Evolutionary conservation across 2,113 vertebrate genomes (phyloP).

Genomic region (Hemichromis elongatus): DNA sequence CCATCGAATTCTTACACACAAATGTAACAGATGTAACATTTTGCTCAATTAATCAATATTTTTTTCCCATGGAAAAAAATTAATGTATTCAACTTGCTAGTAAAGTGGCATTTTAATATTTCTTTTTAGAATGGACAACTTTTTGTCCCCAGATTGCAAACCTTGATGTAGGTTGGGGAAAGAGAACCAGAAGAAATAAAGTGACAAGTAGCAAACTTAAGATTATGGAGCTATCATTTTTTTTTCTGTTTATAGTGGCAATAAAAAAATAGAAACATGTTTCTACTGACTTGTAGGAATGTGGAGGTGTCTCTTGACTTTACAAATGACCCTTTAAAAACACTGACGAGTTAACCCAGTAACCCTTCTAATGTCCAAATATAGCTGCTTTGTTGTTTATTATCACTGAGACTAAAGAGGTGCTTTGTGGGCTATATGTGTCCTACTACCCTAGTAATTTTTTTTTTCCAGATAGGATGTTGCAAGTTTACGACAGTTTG

Average conservation of each 20-base stretch:
- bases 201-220: not conserved
- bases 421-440: slow-evolving; percentile 6
- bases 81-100: not conserved
- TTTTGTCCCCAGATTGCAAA: not conserved
- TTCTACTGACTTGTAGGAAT: not conserved
- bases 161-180: not conserved
- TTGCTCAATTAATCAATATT: not conserved
- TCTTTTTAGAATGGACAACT: not conserved
- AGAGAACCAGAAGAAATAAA: not conserved
- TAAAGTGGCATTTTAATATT: not conserved
- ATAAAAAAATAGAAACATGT: not conserved
- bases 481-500: slow-evolving; percentile 20
- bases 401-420: not conserved
- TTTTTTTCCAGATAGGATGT: slow-evolving; percentile 30
- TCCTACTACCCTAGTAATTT: not conserved
- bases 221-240: not conserved
- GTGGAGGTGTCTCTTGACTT: not conserved
- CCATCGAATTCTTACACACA: not conserved
- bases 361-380: not conserved
- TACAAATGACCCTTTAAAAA: not conserved
- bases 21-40: not conserved
- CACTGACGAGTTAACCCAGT: not conserved
- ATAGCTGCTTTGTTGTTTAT: slow-evolving; percentile 9
- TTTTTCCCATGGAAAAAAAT: not conserved
- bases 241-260: not conserved